Evolutionary conservation across 1,140 invertebrate species (phyloP).

Genomic region (Tetramorium alpestre): DNA sequence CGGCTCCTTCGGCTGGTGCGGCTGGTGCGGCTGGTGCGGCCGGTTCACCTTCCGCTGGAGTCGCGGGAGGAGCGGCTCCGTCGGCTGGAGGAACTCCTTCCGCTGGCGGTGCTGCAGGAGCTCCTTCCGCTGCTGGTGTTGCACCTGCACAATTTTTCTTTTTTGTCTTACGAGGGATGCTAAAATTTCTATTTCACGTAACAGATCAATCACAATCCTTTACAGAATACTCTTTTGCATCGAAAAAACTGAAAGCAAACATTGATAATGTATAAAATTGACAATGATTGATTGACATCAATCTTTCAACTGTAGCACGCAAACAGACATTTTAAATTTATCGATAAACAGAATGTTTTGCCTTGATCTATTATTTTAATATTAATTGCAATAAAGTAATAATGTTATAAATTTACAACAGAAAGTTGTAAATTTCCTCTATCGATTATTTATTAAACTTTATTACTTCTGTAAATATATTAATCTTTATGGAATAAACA

Average conservation of each 20-base stretch:
- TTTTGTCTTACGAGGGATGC: not conserved
- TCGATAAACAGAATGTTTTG: not conserved
- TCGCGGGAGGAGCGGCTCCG: constrained; percentile 79
- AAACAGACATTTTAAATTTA: not conserved
- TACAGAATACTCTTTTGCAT: not conserved
- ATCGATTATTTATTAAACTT: constrained; percentile 12
- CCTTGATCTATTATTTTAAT: constrained; percentile 2
- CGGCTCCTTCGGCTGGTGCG: constrained; percentile 74
- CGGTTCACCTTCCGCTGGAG: constrained; percentile 80
- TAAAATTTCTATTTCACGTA: not conserved
- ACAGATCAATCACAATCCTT: not conserved
- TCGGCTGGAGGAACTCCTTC: constrained; percentile 81
- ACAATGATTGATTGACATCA: constrained; percentile 2
- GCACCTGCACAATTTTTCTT: constrained; percentile 42
- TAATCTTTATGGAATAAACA: not conserved
- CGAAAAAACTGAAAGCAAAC: not conserved
- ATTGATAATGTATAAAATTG: not conserved
- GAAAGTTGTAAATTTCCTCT: not conserved
- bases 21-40: constrained; percentile 69
- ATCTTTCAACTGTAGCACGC: not conserved
- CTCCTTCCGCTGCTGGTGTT: constrained; percentile 60
- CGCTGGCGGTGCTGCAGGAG: constrained; percentile 79
- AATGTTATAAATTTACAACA: constrained; percentile 7
- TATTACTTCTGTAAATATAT: constrained; percentile 68
- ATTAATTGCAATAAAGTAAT: constrained; percentile 30